phyloP scores from a whole-genome alignment of 2,797 vertebrate genomes.

The Brachymystax lenok region DNA sequence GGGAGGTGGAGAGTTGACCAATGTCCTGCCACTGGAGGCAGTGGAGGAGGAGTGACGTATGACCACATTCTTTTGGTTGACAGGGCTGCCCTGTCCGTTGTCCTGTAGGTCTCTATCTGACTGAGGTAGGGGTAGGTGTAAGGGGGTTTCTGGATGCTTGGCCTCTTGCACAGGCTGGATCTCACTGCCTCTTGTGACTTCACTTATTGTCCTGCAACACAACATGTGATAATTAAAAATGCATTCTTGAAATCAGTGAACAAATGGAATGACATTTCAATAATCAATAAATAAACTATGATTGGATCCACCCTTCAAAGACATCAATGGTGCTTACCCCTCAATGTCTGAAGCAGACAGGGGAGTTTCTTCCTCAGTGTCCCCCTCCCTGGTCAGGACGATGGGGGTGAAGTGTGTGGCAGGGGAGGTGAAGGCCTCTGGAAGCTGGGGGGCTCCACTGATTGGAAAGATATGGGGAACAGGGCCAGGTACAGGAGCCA shows the following conservation, averaged over 20 bases:
- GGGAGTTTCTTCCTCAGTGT: conserved; percentile 60
- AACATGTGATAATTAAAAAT: conserved; percentile 7
- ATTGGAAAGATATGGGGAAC: conserved; percentile 74
- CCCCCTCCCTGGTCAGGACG: conserved; percentile 73
- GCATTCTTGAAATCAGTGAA: neutral
- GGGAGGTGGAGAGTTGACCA: conserved; percentile 31
- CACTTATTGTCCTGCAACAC: conserved; percentile 61
- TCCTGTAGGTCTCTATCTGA: conserved; percentile 29
- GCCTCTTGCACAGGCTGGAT: conserved; percentile 37
- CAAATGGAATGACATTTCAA: neutral
- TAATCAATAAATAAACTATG: neutral
- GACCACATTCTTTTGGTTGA: conserved; percentile 11
- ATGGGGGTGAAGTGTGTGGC: conserved; percentile 88
- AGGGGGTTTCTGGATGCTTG: conserved; percentile 25
- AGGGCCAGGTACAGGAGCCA: conserved; percentile 84
- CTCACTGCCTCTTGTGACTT: conserved; percentile 29
- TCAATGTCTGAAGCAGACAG: conserved; percentile 36
- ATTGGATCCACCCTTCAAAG: neutral
- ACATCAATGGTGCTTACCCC: conserved; percentile 42
- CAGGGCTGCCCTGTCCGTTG: conserved; percentile 3
- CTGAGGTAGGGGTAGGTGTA: conserved; percentile 15
- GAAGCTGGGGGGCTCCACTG: conserved; percentile 62
- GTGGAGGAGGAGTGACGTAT: conserved; percentile 29
- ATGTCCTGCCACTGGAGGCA: conserved; percentile 39
- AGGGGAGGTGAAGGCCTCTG: conserved; percentile 82